Evolutionary conservation across 2,888 invertebrate genomes (phyloP), one percentile per base, ranked within the genome.

Genomic region (Alloscopus bannaensis): DNA sequence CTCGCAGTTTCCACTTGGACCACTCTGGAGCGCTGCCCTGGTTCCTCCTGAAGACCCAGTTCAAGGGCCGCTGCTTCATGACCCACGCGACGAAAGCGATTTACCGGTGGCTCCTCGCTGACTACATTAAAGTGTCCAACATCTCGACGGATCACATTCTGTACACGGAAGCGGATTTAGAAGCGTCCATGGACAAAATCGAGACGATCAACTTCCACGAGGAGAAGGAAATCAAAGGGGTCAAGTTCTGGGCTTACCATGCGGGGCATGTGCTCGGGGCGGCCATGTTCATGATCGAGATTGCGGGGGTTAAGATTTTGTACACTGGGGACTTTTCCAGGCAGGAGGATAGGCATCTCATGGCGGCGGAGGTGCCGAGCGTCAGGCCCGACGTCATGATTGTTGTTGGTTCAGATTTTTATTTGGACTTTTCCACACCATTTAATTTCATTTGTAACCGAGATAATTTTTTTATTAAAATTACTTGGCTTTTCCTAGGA

Each of bases 261-360:
- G 99, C 99, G 0, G 99, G 99, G 0, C 99, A 99, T 90, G 99
- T 99, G 0, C 90, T 99, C 13, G 99, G 99, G 1, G 99, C 99
- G 11, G 98, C 98, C 2, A 99, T 99, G 99, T 99, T 99, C 89
- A 95, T 99, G 99, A 89, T 97, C 97, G 97, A 92, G 93, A 99
- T 60, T 91, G 92, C 86, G 98, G 98, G 26, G 99, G 99, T 0
- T 94, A 94, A n/a, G 97, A 98, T 88, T 99, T 99, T 0, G 99
- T 99, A 0, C 99, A 99, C 89, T 99, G 0, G 99, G 99, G 99
- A 99, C 88, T 99, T 97, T 88, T 99, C 99, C 88, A 99, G 99
- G 98, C 99, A 99, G 0, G 99, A 99, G 0, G 99, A 99, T 89
- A 91, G 99, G 69, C 99, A 99, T 91, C 91, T 99, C 81, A 99